phyloP scores from a whole-genome alignment of 2,888 invertebrate genomes.

The Chalcosyrphus nemorum region DNA sequence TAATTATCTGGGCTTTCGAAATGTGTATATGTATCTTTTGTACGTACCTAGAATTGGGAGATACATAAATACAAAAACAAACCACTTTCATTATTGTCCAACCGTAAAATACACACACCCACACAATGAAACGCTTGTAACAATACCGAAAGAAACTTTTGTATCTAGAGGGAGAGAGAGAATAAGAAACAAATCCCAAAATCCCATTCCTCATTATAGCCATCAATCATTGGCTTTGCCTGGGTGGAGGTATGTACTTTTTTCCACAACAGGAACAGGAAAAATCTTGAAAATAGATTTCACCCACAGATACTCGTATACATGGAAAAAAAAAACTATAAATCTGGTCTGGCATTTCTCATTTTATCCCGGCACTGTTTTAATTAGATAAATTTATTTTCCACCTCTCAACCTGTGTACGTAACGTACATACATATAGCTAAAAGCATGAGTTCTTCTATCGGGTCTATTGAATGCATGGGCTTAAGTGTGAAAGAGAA shows the following conservation, averaged over 20 bases:
- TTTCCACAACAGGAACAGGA: constrained; percentile 11
- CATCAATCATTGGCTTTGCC: constrained; percentile 51
- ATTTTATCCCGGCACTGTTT: constrained; percentile 7
- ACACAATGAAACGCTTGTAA: not conserved
- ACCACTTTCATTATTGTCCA: constrained; percentile 1
- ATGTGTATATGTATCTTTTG: not conserved
- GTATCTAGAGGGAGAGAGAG: not conserved
- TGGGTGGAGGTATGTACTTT: constrained; percentile 4
- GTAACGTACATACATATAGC: no score
- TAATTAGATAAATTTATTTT: constrained; percentile 51
- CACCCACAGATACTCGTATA: constrained; percentile 7
- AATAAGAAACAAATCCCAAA: constrained; percentile 34
- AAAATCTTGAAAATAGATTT: constrained; percentile 36
- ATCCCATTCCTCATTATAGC: constrained; percentile 56
- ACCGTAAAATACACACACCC: not conserved
- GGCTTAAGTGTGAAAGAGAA: not conserved
- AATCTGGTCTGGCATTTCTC: constrained; percentile 25
- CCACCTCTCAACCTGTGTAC: constrained; percentile 9
- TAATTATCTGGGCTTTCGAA: constrained; percentile 22
- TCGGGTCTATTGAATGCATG: not conserved
- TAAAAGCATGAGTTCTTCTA: constrained; percentile 17
- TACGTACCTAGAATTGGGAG: not conserved
- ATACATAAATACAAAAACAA: constrained; percentile 5
- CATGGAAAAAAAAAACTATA: constrained; percentile 11
- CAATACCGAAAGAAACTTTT: not conserved